Evolutionary conservation across 2,797 vertebrate genomes (phyloP), one percentile per base, ranked within the genome.

Genomic region (Chromis chromis): DNA sequence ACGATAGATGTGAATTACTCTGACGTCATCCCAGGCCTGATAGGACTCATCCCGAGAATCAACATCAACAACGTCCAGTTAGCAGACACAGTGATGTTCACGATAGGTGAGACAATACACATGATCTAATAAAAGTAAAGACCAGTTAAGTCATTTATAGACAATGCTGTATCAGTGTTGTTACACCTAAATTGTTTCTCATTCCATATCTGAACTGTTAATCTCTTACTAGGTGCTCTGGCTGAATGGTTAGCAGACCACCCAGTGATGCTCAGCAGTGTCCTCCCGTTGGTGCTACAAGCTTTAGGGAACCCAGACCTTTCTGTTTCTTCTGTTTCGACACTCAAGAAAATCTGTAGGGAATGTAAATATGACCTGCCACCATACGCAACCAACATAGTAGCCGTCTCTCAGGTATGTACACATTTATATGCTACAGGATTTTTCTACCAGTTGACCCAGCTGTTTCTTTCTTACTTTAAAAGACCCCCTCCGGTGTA

Each of bases 1-100:
- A 99, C 98, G 44, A 98, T 98, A 9, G 97, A 99, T 0, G 97
- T 99, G 54, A 99, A 99, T 88, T 99, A 99, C 89, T 99, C 98
- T 0, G 98, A 99, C 1, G 98, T 99, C 82, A 98, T 99, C 83
- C 98, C 98, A 0, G 98, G 98, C 24, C 95, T 99, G 74, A 99
- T 99, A 2, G 98, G 98, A 59, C 97, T 99, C 87, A 99, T 99
- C 83, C 98, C 98, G 25, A 93, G 98, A 71, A 99, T 99, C 92
- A 99, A 86, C 94, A 98, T 99, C 94, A 98, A 96, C 95, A 99
- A 99, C 0, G 96, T 99, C 78, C 98, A 99, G 86, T 96, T 99
- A 33, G 98, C 98, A 0, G 98, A 99, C 89, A 99, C 98, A 0
- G 97, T 99, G 88, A 99, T 99, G 98, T 99, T 99, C 92, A 99